These are phyloP conservation scores for Panagrolaimus sp. DNA, from an alignment of 1,140 invertebrate species.

Conservation along the genomic window DNA sequence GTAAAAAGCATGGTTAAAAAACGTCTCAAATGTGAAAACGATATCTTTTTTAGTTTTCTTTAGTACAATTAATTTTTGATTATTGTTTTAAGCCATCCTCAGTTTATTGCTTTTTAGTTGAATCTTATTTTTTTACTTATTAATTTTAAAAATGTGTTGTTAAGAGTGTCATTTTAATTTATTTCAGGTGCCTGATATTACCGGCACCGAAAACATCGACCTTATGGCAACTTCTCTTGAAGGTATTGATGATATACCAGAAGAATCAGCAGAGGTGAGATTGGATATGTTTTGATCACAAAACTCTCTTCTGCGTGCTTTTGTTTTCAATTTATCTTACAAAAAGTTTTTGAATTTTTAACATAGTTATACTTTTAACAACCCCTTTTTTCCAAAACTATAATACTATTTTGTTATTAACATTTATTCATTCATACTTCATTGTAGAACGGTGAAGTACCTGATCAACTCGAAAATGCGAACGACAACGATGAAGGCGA, in stretches of 20 bases:
- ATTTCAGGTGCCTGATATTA: conserved; percentile 57
- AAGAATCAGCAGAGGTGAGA: conserved; percentile 39
- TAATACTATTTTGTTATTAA: no score
- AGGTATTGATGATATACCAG: conserved; percentile 54
- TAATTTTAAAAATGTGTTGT: conserved; percentile 4
- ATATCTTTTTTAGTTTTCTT: no score
- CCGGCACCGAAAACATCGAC: conserved; percentile 52
- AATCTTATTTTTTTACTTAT: not conserved
- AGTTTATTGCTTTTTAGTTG: not conserved
- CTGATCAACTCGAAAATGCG: conserved; percentile 33
- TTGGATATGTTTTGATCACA: conserved; percentile 11
- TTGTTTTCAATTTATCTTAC: no score
- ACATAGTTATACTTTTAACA: no score
- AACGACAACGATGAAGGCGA: conserved; percentile 30
- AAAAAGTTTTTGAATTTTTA: not conserved
- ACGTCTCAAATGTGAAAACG: no score
- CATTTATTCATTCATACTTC: no score
- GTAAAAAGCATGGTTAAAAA: no score
- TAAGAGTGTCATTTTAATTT: not conserved
- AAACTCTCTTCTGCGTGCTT: no score
- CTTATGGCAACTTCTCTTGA: conserved; percentile 58
- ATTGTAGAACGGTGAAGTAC: conserved; percentile 13
- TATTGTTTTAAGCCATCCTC: not conserved
- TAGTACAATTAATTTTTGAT: no score
- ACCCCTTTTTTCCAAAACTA: no score